Base-by-base conservation (phyloP, 2,113 vertebrate genomes). In the Oryzias javanicus region DNA sequence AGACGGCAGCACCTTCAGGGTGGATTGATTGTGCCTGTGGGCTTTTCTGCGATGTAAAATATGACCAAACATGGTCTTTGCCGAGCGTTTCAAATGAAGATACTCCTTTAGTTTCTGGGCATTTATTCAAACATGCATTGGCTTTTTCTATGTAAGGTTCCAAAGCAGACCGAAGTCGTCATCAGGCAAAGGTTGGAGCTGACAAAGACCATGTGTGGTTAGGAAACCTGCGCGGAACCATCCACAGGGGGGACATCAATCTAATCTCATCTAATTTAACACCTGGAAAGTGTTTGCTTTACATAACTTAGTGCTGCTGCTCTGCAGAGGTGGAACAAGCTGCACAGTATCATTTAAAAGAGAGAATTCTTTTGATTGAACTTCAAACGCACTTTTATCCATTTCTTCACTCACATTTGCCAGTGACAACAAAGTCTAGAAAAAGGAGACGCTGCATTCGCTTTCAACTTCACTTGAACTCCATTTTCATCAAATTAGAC, bases 1-100 rank as follows among this genome's bases (percentile, higher is more conserved):
- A 78, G 74, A 78, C 81, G 85, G 77, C 79, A 84, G 74, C 74
- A 82, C 73, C 75, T 79, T 73, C 41, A 64, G 51, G 75, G 60
- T 78, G 59, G 78, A 84, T 78, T 82, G 71, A 84, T 85, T 66
- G 63, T 24, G 59, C 81, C 81, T 78, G 60, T 45, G 67, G 75
- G 82, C 53, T 60, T 79, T 57, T 53, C 50, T 18, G 48, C 13
- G 47, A 72, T 81, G 73, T 81, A 64, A 86, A 85, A 78, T 67
- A 50, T 65, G 79, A 76, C 80, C 79, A 82, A 82, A 82, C 65
- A 74, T 68, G 70, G 71, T 75, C 74, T 76, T 55, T 49, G 49
- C 42, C 55, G 57, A 58, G 50, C 60, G 47, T 55, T 81, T 77
- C 48, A 74, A 58, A 78, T 60, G 67, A 66, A 78, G 63, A 72